Evolutionary conservation across 2,113 vertebrate species (phyloP).

Genomic region (Sturnus vulgaris): DNA sequence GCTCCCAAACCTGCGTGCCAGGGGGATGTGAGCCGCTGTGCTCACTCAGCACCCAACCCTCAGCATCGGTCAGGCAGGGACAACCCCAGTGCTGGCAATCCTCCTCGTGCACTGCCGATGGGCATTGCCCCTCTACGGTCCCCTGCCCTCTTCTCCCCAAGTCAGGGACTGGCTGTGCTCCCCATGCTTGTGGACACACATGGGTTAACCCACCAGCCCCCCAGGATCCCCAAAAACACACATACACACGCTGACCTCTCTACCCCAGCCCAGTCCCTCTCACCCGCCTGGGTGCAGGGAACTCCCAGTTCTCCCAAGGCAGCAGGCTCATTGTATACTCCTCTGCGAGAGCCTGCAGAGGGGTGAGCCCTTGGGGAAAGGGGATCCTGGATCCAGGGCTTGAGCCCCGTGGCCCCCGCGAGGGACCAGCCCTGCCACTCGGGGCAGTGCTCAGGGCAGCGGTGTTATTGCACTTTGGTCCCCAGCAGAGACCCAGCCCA

Average conservation of each 20-base stretch:
- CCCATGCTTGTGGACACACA: neutral
- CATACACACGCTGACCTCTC: neutral
- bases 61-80: neutral
- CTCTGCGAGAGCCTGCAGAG: neutral
- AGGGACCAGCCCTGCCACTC: neutral
- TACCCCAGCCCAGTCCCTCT: neutral
- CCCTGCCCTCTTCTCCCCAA: neutral
- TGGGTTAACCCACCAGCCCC: neutral
- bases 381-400: neutral
- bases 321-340: neutral
- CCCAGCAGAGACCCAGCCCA: neutral
- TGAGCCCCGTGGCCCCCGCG: neutral
- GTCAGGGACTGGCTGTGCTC: neutral
- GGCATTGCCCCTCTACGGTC: neutral
- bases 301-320: neutral
- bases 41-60: neutral
- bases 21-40: accelerated
- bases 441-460: neutral
- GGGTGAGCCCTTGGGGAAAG: neutral
- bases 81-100: neutral
- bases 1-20: neutral
- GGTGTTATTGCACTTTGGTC: conserved; percentile 40
- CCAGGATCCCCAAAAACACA: neutral
- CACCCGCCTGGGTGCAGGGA: neutral
- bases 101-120: neutral